Evolutionary conservation across 53 echinoderm and acorn worm species (phyloP).

Genomic region (Paracentrotus lividus): DNA sequence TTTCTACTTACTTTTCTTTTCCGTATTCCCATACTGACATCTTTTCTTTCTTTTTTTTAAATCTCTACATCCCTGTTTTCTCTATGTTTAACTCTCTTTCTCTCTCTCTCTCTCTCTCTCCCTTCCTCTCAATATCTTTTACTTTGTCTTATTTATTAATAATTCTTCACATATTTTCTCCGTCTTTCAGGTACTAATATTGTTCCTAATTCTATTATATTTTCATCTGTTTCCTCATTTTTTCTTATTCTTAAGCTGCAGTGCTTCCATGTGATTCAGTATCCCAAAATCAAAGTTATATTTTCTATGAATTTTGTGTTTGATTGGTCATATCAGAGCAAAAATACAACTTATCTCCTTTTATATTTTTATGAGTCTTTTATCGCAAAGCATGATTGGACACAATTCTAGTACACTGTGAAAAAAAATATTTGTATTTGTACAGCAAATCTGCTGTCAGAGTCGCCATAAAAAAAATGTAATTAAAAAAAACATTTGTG

Average conservation of each 20-base stretch:
- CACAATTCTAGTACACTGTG: too few species aligned
- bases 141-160: not conserved
- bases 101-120: not conserved
- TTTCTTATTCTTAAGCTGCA: not conserved
- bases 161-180: not conserved
- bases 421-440: too few species aligned
- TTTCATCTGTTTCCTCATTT: not conserved
- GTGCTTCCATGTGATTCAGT: constrained; percentile 31
- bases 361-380: too few species aligned
- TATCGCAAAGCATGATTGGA: too few species aligned
- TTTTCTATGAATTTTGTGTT: constrained; percentile 23
- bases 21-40: not conserved
- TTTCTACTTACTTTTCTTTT: not conserved
- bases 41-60: not conserved
- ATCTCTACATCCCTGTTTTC: not conserved
- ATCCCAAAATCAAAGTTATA: constrained; percentile 40
- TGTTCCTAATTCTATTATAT: not conserved
- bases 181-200: not conserved
- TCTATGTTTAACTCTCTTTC: not conserved
- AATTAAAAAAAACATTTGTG: too few species aligned
- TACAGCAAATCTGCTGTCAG: too few species aligned
- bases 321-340: not conserved
- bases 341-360: not conserved
- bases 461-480: too few species aligned
- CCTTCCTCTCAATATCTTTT: not conserved